Conservation (phyloP, 2,888 invertebrate species). For the Trilocha varians region DNA sequence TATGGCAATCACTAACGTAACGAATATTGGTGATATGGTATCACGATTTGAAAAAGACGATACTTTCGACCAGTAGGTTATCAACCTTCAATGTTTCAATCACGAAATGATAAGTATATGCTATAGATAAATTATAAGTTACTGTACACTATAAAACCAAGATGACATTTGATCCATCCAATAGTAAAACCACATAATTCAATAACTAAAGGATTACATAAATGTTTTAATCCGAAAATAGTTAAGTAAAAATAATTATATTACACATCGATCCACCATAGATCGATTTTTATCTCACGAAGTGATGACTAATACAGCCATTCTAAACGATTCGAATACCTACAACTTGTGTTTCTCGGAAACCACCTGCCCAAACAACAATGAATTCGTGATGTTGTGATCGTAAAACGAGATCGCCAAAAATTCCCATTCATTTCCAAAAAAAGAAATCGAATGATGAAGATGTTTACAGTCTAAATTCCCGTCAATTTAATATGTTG, state of each 20-base stretch:
- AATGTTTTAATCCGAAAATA: neutral
- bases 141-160: too few relatives aligned
- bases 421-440: neutral
- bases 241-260: neutral
- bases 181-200: too few relatives aligned
- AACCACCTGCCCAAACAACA: conserved; percentile 32
- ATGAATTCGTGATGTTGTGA: conserved; percentile 1
- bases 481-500: too few relatives aligned
- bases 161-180: too few relatives aligned
- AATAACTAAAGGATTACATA: too few relatives aligned
- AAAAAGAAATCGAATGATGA: neutral
- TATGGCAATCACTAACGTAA: too few relatives aligned
- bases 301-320: conserved; percentile 38
- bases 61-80: too few relatives aligned
- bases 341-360: conserved; percentile 20
- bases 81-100: too few relatives aligned
- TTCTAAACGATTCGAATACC: conserved; percentile 25
- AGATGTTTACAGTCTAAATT: neutral
- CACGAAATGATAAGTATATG: too few relatives aligned
- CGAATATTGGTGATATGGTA: too few relatives aligned
- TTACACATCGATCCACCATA: neutral
- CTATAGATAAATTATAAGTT: too few relatives aligned
- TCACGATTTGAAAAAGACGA: too few relatives aligned
- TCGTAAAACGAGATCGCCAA: neutral
- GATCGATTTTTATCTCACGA: neutral